Conservation (phyloP, 2,888 invertebrate species). For the Stenoptilia bipunctidactyla region DNA sequence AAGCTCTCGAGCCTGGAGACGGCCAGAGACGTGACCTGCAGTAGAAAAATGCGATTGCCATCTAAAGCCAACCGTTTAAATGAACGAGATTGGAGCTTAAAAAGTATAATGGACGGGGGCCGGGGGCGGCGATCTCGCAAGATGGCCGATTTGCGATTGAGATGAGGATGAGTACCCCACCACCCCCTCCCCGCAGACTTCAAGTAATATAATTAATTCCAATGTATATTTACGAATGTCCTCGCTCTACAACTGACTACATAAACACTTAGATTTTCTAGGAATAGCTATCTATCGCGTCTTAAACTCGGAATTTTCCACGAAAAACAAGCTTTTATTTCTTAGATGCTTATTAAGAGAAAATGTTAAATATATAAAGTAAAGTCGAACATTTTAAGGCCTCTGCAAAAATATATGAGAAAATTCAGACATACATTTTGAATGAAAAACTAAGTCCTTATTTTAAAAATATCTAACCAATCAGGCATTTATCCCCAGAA, state of each 20-base stretch:
- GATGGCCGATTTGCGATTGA: conserved; percentile 72
- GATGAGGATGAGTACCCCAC: conserved; percentile 56
- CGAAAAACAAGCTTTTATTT: conserved; percentile 5
- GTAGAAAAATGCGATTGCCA: conserved; percentile 80
- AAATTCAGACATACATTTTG: too few relatives aligned
- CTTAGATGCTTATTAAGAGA: too few relatives aligned
- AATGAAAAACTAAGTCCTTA: too few relatives aligned
- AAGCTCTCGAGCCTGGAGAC: conserved; percentile 73
- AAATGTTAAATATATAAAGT: too few relatives aligned
- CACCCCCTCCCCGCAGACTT: conserved; percentile 39
- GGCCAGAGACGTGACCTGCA: conserved; percentile 76
- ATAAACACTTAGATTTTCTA: too few relatives aligned
- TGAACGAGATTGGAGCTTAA: conserved; percentile 80
- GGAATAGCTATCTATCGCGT: too few relatives aligned
- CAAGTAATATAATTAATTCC: conserved; percentile 66
- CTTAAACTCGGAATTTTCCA: conserved; percentile 11
- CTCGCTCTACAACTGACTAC: conserved; percentile 7
- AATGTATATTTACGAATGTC: conserved; percentile 3
- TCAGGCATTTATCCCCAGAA: conserved; percentile 2
- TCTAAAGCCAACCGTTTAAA: conserved; percentile 80
- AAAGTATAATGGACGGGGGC: conserved; percentile 77
- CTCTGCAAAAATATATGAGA: too few relatives aligned
- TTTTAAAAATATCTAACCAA: too few relatives aligned
- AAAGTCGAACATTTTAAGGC: too few relatives aligned
- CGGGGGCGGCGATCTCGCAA: conserved; percentile 65